Evolutionary conservation across 2,113 vertebrate genomes (phyloP).

Genomic region (Pseudonaja textilis): DNA sequence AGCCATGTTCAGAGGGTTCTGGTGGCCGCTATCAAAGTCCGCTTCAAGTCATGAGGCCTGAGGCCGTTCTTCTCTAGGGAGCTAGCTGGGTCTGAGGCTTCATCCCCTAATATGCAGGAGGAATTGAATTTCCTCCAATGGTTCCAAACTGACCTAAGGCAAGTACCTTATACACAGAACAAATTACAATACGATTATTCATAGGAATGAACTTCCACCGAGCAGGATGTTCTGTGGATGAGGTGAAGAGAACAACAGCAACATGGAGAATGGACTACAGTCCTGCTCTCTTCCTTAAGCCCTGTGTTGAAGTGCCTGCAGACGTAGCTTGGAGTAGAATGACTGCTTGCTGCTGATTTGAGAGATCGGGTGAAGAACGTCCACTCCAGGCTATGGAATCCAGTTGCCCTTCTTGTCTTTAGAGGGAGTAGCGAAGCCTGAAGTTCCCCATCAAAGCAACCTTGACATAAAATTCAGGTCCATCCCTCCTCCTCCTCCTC

Average conservation of each 20-base stretch:
- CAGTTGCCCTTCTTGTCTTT: not conserved
- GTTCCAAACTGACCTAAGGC: not conserved
- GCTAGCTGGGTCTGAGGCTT: not conserved
- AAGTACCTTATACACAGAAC: not conserved
- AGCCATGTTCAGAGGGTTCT: not conserved
- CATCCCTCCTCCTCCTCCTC: not conserved
- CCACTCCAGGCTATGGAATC: not conserved
- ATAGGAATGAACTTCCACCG: not conserved
- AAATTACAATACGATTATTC: not conserved
- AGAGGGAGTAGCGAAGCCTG: not conserved
- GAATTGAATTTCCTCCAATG: not conserved
- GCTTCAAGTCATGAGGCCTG: not conserved
- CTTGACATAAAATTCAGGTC: not conserved
- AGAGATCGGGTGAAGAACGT: not conserved
- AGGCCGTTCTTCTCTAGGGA: not conserved
- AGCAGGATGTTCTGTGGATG: not conserved
- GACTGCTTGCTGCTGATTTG: not conserved
- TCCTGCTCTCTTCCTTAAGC: not conserved
- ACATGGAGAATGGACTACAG: not conserved
- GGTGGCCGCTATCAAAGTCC: not conserved
- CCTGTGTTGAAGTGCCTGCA: not conserved
- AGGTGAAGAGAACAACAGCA: not conserved
- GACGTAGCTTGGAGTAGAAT: not conserved
- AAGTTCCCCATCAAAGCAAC: not conserved
- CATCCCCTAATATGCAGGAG: not conserved